A percentile compares a stretch with the other conserved stretches of the same genome.
These are phyloP conservation scores for Caenorhabditis sp. DNA, from an alignment of 2,888 invertebrate species.

Conservation along the genomic window DNA sequence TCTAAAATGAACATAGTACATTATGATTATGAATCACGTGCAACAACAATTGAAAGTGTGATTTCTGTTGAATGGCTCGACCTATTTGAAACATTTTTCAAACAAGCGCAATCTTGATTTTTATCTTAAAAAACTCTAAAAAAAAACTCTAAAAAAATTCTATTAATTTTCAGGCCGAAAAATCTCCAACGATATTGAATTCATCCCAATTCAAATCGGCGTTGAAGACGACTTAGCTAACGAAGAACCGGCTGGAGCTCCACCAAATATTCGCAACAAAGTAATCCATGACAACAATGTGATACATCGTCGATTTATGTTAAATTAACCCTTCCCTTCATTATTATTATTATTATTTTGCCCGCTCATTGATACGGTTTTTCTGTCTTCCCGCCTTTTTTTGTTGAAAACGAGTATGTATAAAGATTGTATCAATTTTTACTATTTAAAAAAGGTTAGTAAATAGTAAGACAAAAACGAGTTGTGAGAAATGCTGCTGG, in stretches of 20 bases:
- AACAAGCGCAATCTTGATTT: no score
- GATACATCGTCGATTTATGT: slow-evolving; percentile 1
- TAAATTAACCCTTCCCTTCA: neutral
- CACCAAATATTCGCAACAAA: slow-evolving; percentile 36
- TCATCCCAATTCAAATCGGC: slow-evolving; percentile 38
- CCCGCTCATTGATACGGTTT: slow-evolving; percentile 1
- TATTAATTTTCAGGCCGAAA: slow-evolving; percentile 5
- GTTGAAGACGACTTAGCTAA: slow-evolving; percentile 17
- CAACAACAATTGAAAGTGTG: no score
- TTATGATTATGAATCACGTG: no score
- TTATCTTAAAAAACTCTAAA: no score
- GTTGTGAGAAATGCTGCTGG: neutral
- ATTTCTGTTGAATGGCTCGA: no score
- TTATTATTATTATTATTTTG: neutral
- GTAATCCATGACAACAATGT: slow-evolving; percentile 5
- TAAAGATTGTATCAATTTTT: neutral
- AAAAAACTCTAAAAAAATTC: no score
- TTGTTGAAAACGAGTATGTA: neutral
- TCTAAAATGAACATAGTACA: no score
- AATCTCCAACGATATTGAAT: slow-evolving; percentile 15
- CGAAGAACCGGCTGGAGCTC: slow-evolving; percentile 33
- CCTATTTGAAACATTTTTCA: no score
- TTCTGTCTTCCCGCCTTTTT: neutral
- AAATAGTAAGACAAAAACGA: neutral
- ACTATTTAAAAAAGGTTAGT: neutral